phyloP scores from a whole-genome alignment of 2,797 vertebrate genomes.

The Dermochelys coriacea region DNA sequence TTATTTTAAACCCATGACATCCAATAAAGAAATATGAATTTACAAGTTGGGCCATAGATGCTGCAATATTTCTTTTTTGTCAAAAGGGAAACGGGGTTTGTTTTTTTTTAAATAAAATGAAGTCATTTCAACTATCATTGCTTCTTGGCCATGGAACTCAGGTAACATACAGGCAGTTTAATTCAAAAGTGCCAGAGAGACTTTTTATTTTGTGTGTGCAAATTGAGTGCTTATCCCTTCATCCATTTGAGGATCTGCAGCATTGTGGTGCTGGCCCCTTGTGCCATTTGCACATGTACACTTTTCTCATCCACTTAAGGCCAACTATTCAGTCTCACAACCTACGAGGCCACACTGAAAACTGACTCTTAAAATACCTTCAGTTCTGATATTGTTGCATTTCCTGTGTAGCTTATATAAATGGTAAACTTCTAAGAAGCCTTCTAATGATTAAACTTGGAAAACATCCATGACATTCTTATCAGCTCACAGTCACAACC shows the following conservation, averaged over 20 bases:
- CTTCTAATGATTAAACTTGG: neutral
- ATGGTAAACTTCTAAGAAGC: neutral
- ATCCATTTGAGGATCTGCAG: neutral
- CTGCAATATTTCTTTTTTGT: constrained; percentile 17
- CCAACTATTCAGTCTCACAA: neutral
- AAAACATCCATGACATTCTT: neutral
- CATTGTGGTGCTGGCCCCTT: neutral
- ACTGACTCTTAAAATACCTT: neutral
- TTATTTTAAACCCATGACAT: neutral
- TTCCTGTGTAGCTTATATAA: neutral
- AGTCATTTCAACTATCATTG: constrained; percentile 23
- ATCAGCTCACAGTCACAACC: neutral
- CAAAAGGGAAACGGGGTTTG: constrained; percentile 20
- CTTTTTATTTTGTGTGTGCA: neutral
- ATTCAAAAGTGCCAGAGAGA: constrained; percentile 16
- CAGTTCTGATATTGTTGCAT: neutral
- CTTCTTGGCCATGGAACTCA: neutral
- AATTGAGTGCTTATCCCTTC: constrained; percentile 15
- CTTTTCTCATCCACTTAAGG: neutral
- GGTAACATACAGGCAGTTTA: neutral
- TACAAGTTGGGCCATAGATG: neutral
- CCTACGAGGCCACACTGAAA: neutral
- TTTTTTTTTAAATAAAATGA: neutral
- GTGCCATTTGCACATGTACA: fast-evolving
- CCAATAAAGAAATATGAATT: constrained; percentile 2